Percentiles rank a stretch among this genome's conserved stretches.
Evolutionary conservation across 2,888 invertebrate species (phyloP).

Genomic region (Sphecodes monilicornis): DNA sequence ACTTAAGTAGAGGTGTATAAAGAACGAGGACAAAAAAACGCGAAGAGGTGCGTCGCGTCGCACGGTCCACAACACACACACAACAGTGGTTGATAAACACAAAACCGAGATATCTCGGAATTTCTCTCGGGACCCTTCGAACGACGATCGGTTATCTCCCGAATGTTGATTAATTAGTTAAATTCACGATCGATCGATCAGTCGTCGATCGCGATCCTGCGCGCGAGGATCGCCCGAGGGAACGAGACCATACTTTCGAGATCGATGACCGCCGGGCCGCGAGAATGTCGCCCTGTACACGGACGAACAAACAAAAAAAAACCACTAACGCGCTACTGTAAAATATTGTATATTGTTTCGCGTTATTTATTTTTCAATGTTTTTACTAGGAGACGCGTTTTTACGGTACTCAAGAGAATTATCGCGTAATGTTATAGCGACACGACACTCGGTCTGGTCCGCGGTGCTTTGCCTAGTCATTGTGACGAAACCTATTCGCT

Average conservation of each 20-base stretch:
- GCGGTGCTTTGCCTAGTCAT: slow-evolving; percentile 29
- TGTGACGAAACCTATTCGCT: not conserved
- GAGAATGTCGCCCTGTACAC: slow-evolving; percentile 66
- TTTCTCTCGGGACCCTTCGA: slow-evolving; percentile 48
- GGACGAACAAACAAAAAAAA: slow-evolving; percentile 46
- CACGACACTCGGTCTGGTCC: slow-evolving; percentile 63
- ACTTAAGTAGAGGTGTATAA: slow-evolving; percentile 72
- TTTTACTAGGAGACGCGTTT: slow-evolving; percentile 77
- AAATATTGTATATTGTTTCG: slow-evolving; percentile 82
- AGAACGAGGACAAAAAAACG: slow-evolving; percentile 33
- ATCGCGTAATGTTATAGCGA: slow-evolving; percentile 69
- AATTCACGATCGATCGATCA: slow-evolving; percentile 28
- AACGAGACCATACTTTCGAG: slow-evolving; percentile 40
- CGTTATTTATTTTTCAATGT: slow-evolving; percentile 78
- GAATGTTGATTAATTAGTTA: slow-evolving; percentile 38
- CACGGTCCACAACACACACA: slow-evolving; percentile 4
- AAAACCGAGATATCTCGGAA: slow-evolving; percentile 46
- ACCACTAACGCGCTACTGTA: slow-evolving; percentile 77
- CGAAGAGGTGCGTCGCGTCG: slow-evolving; percentile 31
- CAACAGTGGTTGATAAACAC: slow-evolving; percentile 21
- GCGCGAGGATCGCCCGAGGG: slow-evolving; percentile 20
- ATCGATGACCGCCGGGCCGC: slow-evolving; percentile 66
- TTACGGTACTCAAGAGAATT: slow-evolving; percentile 71
- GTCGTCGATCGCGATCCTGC: slow-evolving; percentile 30
- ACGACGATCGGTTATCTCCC: not conserved